These are phyloP conservation scores for Ormyrus nitidulus DNA, from an alignment of 2,888 invertebrate genomes.

Conservation along the genomic window DNA sequence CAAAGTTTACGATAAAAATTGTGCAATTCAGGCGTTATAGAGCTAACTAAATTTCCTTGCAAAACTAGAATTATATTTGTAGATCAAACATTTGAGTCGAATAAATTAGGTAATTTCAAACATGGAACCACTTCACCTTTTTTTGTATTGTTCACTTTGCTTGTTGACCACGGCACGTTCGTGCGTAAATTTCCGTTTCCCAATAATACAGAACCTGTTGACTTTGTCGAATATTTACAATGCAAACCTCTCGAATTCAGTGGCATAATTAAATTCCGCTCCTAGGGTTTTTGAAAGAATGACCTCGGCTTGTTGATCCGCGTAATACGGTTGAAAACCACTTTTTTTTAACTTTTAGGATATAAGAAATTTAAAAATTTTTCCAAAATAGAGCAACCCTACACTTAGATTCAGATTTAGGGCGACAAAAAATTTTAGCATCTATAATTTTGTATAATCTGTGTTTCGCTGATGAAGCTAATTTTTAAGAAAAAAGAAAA, in stretches of 20 bases:
- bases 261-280: constrained; percentile 51
- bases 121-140: constrained; percentile 23
- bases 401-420: no score
- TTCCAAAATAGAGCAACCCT: no score
- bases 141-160: constrained; percentile 34
- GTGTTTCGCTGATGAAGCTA: no score
- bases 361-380: no score
- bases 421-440: no score
- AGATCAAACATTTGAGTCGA: constrained; percentile 15
- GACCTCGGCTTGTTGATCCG: not conserved
- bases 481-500: no score
- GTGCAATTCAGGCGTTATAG: no score
- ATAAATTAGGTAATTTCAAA: constrained; percentile 20
- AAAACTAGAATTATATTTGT: constrained; percentile 15
- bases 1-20: no score
- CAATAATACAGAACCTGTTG: constrained; percentile 54
- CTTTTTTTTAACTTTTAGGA: constrained; percentile 2
- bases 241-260: constrained; percentile 39
- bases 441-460: no score
- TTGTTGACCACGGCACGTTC: constrained; percentile 27
- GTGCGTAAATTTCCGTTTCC: constrained; percentile 48
- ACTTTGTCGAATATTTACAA: constrained; percentile 54
- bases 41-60: no score
- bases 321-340: constrained; percentile 4
- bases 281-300: not conserved